phyloP scores from a whole-genome alignment of 1,140 invertebrate species.

The Meloidogyne exigua region DNA sequence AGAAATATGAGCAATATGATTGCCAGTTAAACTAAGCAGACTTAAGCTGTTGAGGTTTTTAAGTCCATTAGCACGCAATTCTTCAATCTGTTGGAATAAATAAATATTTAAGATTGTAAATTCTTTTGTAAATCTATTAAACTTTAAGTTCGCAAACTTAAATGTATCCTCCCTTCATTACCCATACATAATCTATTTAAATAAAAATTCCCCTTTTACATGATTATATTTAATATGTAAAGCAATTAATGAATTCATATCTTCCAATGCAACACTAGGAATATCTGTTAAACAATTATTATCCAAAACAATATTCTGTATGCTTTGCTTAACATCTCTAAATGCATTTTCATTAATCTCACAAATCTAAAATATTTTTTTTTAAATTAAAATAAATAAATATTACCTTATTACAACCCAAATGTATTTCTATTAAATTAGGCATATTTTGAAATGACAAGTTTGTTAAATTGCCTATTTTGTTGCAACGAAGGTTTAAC shows the following conservation, averaged over 20 bases:
- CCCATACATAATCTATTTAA: background rate
- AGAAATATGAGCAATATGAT: slow-evolving; percentile 56
- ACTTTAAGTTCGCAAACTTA: no score
- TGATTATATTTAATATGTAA: slow-evolving; percentile 62
- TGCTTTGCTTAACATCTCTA: slow-evolving; percentile 45
- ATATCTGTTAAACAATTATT: slow-evolving; percentile 57
- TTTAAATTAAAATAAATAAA: background rate
- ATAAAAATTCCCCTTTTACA: slow-evolving; percentile 26
- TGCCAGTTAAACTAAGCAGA: slow-evolving; percentile 57
- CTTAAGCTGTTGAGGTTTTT: slow-evolving; percentile 55
- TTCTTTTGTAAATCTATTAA: no score
- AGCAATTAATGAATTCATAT: slow-evolving; percentile 58
- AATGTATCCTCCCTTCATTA: no score
- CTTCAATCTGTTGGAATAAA: slow-evolving; percentile 58
- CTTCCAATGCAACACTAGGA: slow-evolving; percentile 50
- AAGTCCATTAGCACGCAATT: slow-evolving; percentile 42
- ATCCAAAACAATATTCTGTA: slow-evolving; percentile 62
- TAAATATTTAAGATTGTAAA: no score
- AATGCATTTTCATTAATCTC: slow-evolving; percentile 50
- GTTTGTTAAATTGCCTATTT: slow-evolving; percentile 57
- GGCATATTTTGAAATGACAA: slow-evolving; percentile 49
- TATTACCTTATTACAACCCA: slow-evolving; percentile 59
- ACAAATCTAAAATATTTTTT: slow-evolving; percentile 55
- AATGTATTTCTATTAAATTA: slow-evolving; percentile 59
- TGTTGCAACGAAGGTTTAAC: slow-evolving; percentile 46